Evolutionary conservation across 2,797 vertebrate species (phyloP).

Genomic region (Gymnoscopelus microlampas): DNA sequence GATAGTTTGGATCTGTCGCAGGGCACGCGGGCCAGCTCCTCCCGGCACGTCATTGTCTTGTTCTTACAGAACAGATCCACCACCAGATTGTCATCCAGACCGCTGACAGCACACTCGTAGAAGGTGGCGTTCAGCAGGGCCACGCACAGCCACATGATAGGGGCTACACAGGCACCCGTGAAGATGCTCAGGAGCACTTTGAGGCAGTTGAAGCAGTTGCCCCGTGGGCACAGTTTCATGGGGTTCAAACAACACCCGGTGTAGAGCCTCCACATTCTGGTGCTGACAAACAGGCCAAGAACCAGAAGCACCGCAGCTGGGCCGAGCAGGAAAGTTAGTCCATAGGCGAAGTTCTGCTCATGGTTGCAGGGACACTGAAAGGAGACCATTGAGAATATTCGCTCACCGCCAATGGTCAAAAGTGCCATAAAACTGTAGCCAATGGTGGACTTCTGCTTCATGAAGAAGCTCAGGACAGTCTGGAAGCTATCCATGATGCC

Average conservation of each 20-base stretch:
- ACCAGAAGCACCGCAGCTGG: constrained; percentile 88
- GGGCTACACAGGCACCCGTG: constrained; percentile 85
- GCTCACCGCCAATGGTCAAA: constrained; percentile 89
- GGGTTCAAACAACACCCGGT: constrained; percentile 92
- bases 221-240: constrained; percentile 84
- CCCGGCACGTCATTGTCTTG: constrained; percentile 81
- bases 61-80: constrained; percentile 83
- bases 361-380: constrained; percentile 93
- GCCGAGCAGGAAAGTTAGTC: constrained; percentile 88
- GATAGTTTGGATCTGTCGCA: constrained; percentile 84
- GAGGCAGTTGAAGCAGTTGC: constrained; percentile 78
- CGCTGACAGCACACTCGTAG: constrained; percentile 93
- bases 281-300: constrained; percentile 86
- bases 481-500: constrained; percentile 87
- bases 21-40: constrained; percentile 84
- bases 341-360: constrained; percentile 86
- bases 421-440: constrained; percentile 94
- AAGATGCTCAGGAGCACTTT: constrained; percentile 78
- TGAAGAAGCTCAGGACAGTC: constrained; percentile 84
- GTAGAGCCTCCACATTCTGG: constrained; percentile 87
- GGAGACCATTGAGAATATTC: constrained; percentile 89
- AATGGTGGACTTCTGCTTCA: constrained; percentile 88
- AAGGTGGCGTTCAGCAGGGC: constrained; percentile 93
- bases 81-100: constrained; percentile 79
- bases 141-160: constrained; percentile 93